Evolutionary conservation across 2,888 invertebrate species (phyloP).

Genomic region (Caenorhabditis sulstoni): DNA sequence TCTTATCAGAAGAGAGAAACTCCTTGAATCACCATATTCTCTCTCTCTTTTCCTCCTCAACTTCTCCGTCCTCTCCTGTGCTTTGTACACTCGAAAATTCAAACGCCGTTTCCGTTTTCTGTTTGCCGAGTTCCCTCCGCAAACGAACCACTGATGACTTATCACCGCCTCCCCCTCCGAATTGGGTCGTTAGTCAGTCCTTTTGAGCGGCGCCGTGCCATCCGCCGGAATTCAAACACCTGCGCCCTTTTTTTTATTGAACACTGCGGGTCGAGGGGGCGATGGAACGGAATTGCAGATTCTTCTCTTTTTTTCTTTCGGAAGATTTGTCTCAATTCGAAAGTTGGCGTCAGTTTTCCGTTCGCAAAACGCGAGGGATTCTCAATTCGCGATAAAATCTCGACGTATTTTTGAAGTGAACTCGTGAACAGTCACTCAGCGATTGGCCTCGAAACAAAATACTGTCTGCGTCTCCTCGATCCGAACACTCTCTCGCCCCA

Average conservation of each 20-base stretch:
- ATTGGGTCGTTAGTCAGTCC: conserved; percentile 9
- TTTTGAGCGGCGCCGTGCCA: conserved; percentile 12
- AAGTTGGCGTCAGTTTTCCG: neutral
- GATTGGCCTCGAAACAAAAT: conserved; percentile 39
- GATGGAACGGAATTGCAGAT: neutral
- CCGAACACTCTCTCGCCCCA: conserved; percentile 1
- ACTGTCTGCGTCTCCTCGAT: conserved; percentile 1
- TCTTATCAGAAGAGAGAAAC: neutral
- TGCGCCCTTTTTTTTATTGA: no score
- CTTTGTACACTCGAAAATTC: neutral
- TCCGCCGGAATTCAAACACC: conserved; percentile 3
- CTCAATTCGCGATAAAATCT: conserved; percentile 10
- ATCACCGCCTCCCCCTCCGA: neutral
- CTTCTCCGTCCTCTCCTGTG: neutral
- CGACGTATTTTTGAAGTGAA: neutral
- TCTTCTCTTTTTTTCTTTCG: no score
- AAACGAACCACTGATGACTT: neutral
- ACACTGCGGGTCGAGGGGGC: no score
- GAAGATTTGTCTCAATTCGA: no score
- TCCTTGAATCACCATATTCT: neutral
- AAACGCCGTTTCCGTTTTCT: neutral
- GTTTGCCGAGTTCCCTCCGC: neutral
- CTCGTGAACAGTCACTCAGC: conserved; percentile 16
- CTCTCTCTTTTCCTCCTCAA: neutral
- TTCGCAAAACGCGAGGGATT: neutral